Conservation (phyloP, 1,140 invertebrate genomes). For the Pogonognathellus flavescens region DNA sequence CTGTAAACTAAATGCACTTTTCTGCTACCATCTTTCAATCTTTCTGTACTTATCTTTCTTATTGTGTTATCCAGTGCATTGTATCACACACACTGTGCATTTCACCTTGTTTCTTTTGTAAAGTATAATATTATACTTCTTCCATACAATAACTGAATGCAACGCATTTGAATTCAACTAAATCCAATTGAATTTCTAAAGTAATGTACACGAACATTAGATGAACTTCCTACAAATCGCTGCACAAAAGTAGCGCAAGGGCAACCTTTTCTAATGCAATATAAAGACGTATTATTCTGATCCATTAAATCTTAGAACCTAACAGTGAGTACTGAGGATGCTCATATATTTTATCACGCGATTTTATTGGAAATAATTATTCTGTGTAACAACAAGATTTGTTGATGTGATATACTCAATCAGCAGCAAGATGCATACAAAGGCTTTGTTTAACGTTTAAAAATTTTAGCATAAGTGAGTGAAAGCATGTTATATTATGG, state of each 20-base stretch:
- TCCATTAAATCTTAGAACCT: conserved; percentile 60
- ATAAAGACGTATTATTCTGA: conserved; percentile 57
- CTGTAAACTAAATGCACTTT: too few species aligned
- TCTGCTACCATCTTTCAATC: too few species aligned
- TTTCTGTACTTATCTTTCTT: too few species aligned
- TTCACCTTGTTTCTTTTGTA: too few species aligned
- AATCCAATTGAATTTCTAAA: conserved; percentile 7
- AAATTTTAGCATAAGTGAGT: too few species aligned
- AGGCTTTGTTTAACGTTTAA: too few species aligned
- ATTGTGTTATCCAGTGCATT: too few species aligned
- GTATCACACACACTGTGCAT: too few species aligned
- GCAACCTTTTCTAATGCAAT: conserved; percentile 13
- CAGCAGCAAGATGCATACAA: too few species aligned
- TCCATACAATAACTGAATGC: not conserved
- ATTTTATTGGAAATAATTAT: not conserved
- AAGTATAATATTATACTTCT: too few species aligned
- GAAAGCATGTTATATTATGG: too few species aligned
- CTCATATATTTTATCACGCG: not conserved
- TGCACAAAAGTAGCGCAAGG: not conserved
- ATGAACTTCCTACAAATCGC: not conserved
- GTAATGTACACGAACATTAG: not conserved
- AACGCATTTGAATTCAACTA: not conserved
- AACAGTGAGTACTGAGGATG: not conserved
- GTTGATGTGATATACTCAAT: too few species aligned
- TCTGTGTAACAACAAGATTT: not conserved